phyloP scores from a whole-genome alignment of 2,113 vertebrate species.

The Marcusenius ussheri region DNA sequence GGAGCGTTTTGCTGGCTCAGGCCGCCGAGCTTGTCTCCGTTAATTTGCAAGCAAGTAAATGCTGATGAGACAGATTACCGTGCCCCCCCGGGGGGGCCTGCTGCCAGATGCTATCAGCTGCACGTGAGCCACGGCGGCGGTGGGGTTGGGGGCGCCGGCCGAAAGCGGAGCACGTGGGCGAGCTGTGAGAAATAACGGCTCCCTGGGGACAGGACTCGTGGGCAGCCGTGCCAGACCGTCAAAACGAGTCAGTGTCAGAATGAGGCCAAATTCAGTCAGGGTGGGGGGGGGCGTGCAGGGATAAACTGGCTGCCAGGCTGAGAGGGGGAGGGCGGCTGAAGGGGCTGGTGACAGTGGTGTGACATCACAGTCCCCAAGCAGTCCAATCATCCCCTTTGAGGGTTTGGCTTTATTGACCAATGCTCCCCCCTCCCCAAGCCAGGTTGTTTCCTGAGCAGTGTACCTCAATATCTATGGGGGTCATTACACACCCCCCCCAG shows the following conservation, averaged over 20 bases:
- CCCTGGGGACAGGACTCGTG: background rate
- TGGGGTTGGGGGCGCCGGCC: no score
- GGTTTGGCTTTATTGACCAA: background rate
- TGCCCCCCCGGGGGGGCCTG: conserved; percentile 44
- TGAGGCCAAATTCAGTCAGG: background rate
- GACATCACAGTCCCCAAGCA: background rate
- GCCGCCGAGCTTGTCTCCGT: conserved; percentile 66
- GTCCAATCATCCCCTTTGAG: background rate
- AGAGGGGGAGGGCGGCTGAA: no score
- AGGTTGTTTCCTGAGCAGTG: no score
- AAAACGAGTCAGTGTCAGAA: background rate
- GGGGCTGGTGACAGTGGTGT: background rate
- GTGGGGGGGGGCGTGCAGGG: no score
- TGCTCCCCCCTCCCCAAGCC: no score
- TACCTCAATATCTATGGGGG: no score
- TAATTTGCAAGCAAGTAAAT: conserved; percentile 67
- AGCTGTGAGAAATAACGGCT: background rate
- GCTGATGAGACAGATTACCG: conserved; percentile 75
- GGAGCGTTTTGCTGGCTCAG: conserved; percentile 57
- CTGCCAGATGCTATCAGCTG: conserved; percentile 34
- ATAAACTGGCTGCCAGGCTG: background rate
- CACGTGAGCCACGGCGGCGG: background rate
- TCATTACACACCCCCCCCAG: no score
- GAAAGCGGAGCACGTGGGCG: background rate
- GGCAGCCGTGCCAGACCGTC: background rate